Evolutionary conservation across 2,888 invertebrate genomes (phyloP).

Genomic region (Rhabditophanes sp.): DNA sequence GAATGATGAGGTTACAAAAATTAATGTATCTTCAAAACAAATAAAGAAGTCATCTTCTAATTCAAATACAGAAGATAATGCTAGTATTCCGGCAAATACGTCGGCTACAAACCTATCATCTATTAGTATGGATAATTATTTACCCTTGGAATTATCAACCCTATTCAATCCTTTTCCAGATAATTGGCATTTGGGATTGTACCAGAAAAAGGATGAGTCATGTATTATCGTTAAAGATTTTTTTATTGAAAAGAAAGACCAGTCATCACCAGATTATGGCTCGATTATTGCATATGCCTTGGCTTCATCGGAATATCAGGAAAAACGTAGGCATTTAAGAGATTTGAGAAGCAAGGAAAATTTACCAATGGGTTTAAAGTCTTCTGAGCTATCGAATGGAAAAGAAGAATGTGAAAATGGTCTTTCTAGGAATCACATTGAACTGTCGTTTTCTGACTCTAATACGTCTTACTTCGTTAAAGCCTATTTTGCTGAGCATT

Average conservation of each 20-base stretch:
- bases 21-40: too few species aligned
- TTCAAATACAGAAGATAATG: too few species aligned
- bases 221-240: constrained; percentile 4
- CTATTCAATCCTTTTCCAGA: constrained; percentile 26
- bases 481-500: constrained; percentile 68
- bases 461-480: constrained; percentile 67
- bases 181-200: constrained; percentile 15
- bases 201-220: constrained; percentile 8
- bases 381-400: neutral
- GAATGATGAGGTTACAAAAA: too few species aligned
- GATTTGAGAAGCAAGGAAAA: too few species aligned
- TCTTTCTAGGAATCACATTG: constrained; percentile 47
- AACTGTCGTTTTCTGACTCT: constrained; percentile 52
- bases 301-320: constrained; percentile 58
- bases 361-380: constrained; percentile 3
- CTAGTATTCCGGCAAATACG: too few species aligned
- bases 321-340: constrained; percentile 5
- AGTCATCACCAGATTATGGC: constrained; percentile 34
- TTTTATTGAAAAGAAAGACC: constrained; percentile 17
- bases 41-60: too few species aligned
- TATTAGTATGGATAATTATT: too few species aligned
- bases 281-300: constrained; percentile 65
- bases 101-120: too few species aligned
- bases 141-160: too few species aligned
- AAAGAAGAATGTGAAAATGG: constrained; percentile 5